Conservation (phyloP, 2,113 vertebrate species). For the Archilochus colubris region DNA sequence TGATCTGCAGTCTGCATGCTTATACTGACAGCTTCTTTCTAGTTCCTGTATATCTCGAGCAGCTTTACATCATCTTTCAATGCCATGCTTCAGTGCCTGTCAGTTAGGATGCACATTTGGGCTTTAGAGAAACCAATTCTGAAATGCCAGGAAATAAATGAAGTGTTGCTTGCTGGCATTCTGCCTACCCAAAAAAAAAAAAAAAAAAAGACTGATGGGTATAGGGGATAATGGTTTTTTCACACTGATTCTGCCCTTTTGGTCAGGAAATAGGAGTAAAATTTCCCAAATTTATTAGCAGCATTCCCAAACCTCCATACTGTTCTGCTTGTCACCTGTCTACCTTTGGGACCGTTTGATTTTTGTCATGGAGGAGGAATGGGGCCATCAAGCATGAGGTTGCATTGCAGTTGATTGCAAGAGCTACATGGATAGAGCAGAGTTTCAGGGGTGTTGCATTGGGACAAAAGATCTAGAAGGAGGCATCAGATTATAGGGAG, state of each 20-base stretch:
- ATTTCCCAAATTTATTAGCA: not conserved
- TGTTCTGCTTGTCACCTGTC: not conserved
- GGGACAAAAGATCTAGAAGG: not conserved
- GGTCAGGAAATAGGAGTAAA: not conserved
- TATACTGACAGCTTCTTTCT: not conserved
- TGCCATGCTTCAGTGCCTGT: not conserved
- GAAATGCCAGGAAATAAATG: not conserved
- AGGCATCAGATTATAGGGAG: fast-evolving
- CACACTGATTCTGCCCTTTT: not conserved
- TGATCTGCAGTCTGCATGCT: not conserved
- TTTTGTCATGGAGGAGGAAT: not conserved
- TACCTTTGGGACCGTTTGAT: not conserved
- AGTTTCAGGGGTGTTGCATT: not conserved
- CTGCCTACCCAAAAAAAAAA: not conserved
- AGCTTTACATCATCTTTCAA: not conserved
- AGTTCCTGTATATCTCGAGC: not conserved
- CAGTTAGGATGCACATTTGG: not conserved
- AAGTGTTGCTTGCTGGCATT: not conserved
- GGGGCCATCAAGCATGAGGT: not conserved
- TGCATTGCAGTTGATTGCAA: not conserved
- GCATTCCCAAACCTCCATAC: not conserved
- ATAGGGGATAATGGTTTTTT: not conserved
- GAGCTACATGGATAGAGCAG: not conserved
- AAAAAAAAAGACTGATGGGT: not conserved
- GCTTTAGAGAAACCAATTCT: not conserved